Conservation (phyloP, 2,888 invertebrate species). For the Torymus auratus region DNA sequence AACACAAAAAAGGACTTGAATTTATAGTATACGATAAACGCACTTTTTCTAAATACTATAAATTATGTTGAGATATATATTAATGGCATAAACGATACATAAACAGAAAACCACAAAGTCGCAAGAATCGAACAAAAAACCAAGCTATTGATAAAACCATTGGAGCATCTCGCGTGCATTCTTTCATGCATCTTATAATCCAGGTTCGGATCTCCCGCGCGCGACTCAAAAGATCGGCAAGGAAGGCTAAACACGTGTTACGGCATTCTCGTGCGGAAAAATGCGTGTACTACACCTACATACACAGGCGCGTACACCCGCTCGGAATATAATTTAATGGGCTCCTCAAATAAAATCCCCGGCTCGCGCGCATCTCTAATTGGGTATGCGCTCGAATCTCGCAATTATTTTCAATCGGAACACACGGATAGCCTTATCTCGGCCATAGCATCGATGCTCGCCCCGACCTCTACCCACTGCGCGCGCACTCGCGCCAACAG, state of each 20-base stretch:
- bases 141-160: too few species aligned
- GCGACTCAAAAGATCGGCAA: not conserved
- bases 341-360: conserved; percentile 25
- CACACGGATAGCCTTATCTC: conserved; percentile 20
- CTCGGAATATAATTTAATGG: conserved; percentile 19
- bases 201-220: not conserved
- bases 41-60: too few species aligned
- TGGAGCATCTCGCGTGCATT: too few species aligned
- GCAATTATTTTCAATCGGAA: conserved; percentile 48
- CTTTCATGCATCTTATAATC: not conserved
- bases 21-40: too few species aligned
- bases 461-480: not conserved
- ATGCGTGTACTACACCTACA: not conserved
- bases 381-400: conserved; percentile 5
- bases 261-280: not conserved
- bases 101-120: too few species aligned
- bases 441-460: conserved; percentile 14
- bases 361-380: conserved; percentile 37
- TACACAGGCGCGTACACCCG: too few species aligned
- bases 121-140: too few species aligned
- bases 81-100: too few species aligned
- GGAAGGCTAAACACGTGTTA: not conserved
- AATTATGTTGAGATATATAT: too few species aligned
- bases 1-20: too few species aligned
- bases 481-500: not conserved